Conservation (phyloP, 2,113 vertebrate genomes). For the Tautogolabrus adspersus region DNA sequence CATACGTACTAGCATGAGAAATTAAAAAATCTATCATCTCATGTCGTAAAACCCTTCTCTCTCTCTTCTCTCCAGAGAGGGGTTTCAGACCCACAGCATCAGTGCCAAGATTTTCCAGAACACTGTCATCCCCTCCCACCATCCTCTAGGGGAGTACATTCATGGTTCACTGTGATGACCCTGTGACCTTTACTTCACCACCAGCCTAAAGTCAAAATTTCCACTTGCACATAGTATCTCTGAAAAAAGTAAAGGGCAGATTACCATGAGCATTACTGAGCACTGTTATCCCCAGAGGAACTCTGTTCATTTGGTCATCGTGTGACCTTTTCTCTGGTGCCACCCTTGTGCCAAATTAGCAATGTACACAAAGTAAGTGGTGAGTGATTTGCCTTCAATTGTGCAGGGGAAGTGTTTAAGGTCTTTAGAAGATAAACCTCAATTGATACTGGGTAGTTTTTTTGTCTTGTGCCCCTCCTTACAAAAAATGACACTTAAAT, state of each 20-base stretch:
- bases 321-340: slow-evolving; percentile 42
- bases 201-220: slow-evolving; percentile 22
- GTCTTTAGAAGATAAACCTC: neutral
- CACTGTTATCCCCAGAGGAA: slow-evolving; percentile 28
- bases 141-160: slow-evolving; percentile 17
- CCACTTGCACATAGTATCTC: slow-evolving; percentile 18
- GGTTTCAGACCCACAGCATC: neutral
- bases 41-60: neutral
- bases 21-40: neutral
- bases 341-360: neutral
- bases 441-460: no score
- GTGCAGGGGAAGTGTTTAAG: neutral
- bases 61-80: neutral
- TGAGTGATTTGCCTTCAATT: neutral
- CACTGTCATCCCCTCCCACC: neutral
- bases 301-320: slow-evolving; percentile 23
- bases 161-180: slow-evolving; percentile 21
- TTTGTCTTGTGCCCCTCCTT: no score
- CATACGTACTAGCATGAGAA: neutral
- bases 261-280: slow-evolving; percentile 39
- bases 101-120: neutral
- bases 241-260: slow-evolving; percentile 47
- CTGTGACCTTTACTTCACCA: slow-evolving; percentile 46
- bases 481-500: no score
- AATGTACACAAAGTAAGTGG: neutral